Base-by-base conservation (phyloP, 2,113 vertebrate genomes). In the Ovis canadensis region DNA sequence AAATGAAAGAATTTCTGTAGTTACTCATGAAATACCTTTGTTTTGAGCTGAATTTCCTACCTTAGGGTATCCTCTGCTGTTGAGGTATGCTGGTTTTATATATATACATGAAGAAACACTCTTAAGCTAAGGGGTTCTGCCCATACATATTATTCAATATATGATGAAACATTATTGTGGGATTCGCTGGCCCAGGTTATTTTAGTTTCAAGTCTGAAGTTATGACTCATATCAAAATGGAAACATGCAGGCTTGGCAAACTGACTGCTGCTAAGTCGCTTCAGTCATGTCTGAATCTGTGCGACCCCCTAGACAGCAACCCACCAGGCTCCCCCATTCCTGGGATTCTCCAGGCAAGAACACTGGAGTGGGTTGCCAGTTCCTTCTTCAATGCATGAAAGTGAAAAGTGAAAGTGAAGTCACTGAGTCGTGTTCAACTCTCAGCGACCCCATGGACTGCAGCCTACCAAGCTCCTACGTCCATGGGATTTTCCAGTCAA, bases 391-490 rank as follows among this genome's bases (percentile, higher is more conserved):
- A 25, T 25, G 23, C 55, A 57, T 10, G 8, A 25, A 57, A 57
- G 55, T 25, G 55, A 57, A 57, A 57, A 57, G 55, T 57, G 55
- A 57, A 57, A 57, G 23, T 57, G 21, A 57, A 57, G 55, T 57
- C 8, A 1, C 21, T 57, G 23, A 57, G 21, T 57, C 0, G 1
- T 25, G 55, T 25, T 9, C 1, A 4, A 59, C 23, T 27, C 57
- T 59, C 10, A 25, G 23, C 0, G 23, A 27, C 9, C 57, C 23
- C 21, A 9, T 9, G 8, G 8, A 57, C 21, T 23, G 8, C 21
- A 57, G 19, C 21, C 55, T 9, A 23, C 55, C 23, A 59, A 23
- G 23, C 4, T 27, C 57, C 57, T 27, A 4, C 1, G 0, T 0
- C 57, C 10, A 2, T 27, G 57, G 57, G 25, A 27, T 59, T 59